Evolutionary conservation across 1,140 invertebrate species (phyloP).

Genomic region (Rhagoletis zephyria): DNA sequence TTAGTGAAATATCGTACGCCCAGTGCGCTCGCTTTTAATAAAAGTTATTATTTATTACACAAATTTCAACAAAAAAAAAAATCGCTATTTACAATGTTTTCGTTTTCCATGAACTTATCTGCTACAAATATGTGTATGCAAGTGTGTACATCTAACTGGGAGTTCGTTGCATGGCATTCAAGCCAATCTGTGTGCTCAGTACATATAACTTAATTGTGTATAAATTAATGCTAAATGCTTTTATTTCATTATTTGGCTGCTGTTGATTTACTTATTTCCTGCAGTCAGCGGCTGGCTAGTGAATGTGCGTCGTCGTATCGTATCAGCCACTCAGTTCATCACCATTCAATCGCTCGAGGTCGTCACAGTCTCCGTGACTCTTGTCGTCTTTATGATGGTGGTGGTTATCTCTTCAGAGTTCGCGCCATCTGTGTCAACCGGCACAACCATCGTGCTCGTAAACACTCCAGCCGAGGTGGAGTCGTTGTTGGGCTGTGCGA

Average conservation of each 20-base stretch:
- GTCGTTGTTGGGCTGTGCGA: slow-evolving; percentile 67
- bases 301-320: background rate
- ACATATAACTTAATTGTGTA: slow-evolving; percentile 8
- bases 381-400: slow-evolving; percentile 54
- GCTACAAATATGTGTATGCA: background rate
- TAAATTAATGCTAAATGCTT: slow-evolving; percentile 47
- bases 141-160: slow-evolving; percentile 5
- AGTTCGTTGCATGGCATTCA: background rate
- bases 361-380: slow-evolving; percentile 41
- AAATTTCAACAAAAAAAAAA: background rate
- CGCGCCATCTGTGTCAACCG: slow-evolving; percentile 2
- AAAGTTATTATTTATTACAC: slow-evolving; percentile 17
- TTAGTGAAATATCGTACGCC: background rate
- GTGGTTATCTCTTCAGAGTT: slow-evolving; percentile 57
- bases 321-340: background rate
- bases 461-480: slow-evolving; percentile 61
- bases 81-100: slow-evolving; percentile 12
- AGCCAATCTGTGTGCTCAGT: background rate
- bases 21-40: background rate
- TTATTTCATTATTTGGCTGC: background rate
- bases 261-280: background rate
- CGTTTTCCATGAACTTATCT: background rate
- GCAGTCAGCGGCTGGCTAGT: background rate
- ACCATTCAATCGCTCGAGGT: slow-evolving; percentile 15
- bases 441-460: slow-evolving; percentile 60